Evolutionary conservation across 2,888 invertebrate genomes (phyloP).

Genomic region (Panopea generosa): DNA sequence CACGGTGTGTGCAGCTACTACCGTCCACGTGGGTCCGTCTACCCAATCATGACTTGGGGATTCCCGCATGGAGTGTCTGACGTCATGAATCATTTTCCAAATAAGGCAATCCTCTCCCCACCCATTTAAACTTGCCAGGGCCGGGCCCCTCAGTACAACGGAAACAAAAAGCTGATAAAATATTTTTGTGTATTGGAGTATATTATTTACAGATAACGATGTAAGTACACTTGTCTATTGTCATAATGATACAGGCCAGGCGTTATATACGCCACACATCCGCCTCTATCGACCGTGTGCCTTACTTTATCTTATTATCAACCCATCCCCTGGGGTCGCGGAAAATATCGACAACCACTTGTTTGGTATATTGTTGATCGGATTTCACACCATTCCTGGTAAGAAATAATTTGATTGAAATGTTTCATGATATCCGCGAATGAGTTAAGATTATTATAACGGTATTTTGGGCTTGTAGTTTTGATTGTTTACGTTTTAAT

Average conservation of each 20-base stretch:
- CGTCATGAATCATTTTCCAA: slow-evolving; percentile 69
- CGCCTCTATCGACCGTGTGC: slow-evolving; percentile 20
- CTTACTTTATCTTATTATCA: slow-evolving; percentile 23
- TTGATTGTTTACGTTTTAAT: slow-evolving; percentile 14
- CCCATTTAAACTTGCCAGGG: slow-evolving; percentile 73
- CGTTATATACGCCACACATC: slow-evolving; percentile 4
- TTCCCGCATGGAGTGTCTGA: slow-evolving; percentile 64
- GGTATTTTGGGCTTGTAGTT: not conserved
- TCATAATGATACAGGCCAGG: too few relatives aligned
- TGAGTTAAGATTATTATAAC: not conserved
- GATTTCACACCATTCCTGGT: not conserved
- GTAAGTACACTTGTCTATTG: too few relatives aligned
- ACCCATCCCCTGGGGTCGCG: slow-evolving; percentile 61
- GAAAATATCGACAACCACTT: slow-evolving; percentile 39
- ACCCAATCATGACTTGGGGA: slow-evolving; percentile 74
- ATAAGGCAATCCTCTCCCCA: slow-evolving; percentile 77
- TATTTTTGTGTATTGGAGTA: not conserved
- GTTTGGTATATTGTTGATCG: not conserved
- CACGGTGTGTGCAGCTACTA: too few relatives aligned
- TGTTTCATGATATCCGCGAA: too few relatives aligned
- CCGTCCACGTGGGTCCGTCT: slow-evolving; percentile 77
- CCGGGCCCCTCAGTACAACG: slow-evolving; percentile 54
- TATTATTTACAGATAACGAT: not conserved
- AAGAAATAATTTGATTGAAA: not conserved
- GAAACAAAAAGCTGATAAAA: not conserved